Base-by-base conservation (phyloP, 2,113 vertebrate genomes). In the Empidonax traillii region DNA sequence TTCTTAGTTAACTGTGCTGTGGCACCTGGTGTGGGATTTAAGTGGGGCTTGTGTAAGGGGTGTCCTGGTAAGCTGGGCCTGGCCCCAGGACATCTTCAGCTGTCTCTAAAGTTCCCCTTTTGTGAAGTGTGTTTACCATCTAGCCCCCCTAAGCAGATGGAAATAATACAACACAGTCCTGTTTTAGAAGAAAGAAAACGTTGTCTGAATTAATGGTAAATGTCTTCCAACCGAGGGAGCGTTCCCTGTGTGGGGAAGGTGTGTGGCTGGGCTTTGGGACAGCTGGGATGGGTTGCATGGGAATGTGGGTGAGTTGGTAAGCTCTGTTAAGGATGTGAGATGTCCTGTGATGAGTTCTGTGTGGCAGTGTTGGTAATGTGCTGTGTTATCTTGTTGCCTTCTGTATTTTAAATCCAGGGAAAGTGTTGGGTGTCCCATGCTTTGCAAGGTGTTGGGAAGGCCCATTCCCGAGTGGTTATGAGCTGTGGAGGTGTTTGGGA, bases 271-370 rank as follows among this genome's bases (percentile, higher is more conserved):
- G 15, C 9, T 52, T 87, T 76, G 66, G 37, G 24, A 87, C 49
- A 51, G 1, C 44, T 66, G 69, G 53, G 46, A 7, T 56, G 8
- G 15, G 6, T 41, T 89, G 61, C 39, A 17, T 52, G 49, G 61
- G 63, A 85, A 73, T 3, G 27, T 27, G 59, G 55, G 15, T 28
- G 51, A 78, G 20, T 47, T 59, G 35, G 17, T 67, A 25, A 86
- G 14, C 24, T 86, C 16, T 69, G 6, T 69, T 89, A 73, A 63
- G 51, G 58, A n/a, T 1, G 2, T 58, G 7, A 8, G 25, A n/a
- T 2, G 0, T 55, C 13, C 8, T 15, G 9, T 62, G 31, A 35
- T 73, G 41, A 1, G 0, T 63, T 75, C 21, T 46, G 18, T 59
- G 43, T 46, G n/a, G 14, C 28, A 13, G 28, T 46, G 25, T 3